Evolutionary conservation across 2,888 invertebrate species (phyloP), one percentile per base, ranked within the genome.

Genomic region (Ceriagrion tenellum): DNA sequence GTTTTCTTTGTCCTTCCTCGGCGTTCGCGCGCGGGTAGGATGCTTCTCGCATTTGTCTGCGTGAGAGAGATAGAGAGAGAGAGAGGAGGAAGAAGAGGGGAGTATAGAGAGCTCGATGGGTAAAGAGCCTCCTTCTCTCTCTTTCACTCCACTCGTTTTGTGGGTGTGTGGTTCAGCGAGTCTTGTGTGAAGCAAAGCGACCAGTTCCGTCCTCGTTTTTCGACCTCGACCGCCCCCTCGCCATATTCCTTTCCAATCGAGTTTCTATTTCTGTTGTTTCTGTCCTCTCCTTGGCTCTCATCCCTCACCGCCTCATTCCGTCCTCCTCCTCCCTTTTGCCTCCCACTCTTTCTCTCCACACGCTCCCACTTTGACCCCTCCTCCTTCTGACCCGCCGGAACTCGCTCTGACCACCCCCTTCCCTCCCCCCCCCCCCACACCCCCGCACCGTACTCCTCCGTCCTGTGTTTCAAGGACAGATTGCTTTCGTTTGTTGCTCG

Each of bases 401-500:
- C 56, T 56, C 56, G 10, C 56, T 56, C 56, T n/a, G n/a, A n/a
- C n/a, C n/a, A n/a, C n/a, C n/a, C 55, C n/a, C 55, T n/a, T n/a
- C n/a, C n/a, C n/a, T n/a, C n/a, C 59, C 23, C 35, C 59, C 47
- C 13, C 18, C 16, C 88, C 20, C 13, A 23, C 89, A n/a, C 89
- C 0, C 18, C 55, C 55, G 4, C 89, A 16, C 55, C 47, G 8
- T 35, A 18, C 47, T 47, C 35, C 8, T 40, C 35, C 40, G 23
- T 40, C 12, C 20, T 59, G 93, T 93, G 63, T 69, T 35, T 69
- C 63, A 16, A 35, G 93, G 69, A 93, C 69, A 93, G 93, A 93
- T 93, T 93, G 93, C 35, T 23, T 69, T 69, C 93, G 93, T 69
- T 93, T 93, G 69, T 93, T 69, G 69, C 69, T 69, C 47, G 63